These are phyloP conservation scores for Palloptera scutellata DNA, from an alignment of 2,888 invertebrate genomes.

Conservation along the genomic window DNA sequence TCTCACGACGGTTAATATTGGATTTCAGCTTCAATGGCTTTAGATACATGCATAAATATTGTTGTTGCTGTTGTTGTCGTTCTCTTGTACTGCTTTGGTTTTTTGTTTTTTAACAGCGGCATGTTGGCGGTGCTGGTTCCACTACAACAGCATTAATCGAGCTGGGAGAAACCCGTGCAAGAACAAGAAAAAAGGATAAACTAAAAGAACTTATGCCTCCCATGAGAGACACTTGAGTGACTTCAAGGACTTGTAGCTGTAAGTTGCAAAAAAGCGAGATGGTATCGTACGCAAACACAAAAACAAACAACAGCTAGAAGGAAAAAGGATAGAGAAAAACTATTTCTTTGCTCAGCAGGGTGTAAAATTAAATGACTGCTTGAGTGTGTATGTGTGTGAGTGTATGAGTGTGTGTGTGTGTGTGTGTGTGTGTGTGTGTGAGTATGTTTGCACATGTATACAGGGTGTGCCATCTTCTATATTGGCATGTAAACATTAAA, in stretches of 20 bases:
- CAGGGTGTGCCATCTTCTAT: no score
- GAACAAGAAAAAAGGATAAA: neutral
- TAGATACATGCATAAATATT: neutral
- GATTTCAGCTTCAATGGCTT: slow-evolving; percentile 12
- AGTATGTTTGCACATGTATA: no score
- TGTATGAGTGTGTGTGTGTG: neutral
- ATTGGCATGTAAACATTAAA: no score
- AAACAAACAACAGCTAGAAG: neutral
- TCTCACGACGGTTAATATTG: slow-evolving; percentile 8
- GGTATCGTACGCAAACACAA: neutral
- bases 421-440: neutral
- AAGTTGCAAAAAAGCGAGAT: neutral
- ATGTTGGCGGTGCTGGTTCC: neutral
- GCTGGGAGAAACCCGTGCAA: neutral
- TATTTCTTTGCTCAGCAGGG: slow-evolving; percentile 39
- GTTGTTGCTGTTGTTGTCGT: neutral
- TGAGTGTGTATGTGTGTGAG: neutral
- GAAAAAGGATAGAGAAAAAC: neutral
- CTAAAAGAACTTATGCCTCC: slow-evolving; percentile 25
- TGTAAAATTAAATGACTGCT: slow-evolving; percentile 42
- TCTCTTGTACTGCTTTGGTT: neutral
- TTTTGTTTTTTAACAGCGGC: slow-evolving; percentile 1
- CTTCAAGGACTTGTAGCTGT: slow-evolving; percentile 11
- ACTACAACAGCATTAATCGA: neutral
- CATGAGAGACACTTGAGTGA: slow-evolving; percentile 22